Conservation (phyloP, 2,797 vertebrate species). For the Synanceia verrucosa region DNA sequence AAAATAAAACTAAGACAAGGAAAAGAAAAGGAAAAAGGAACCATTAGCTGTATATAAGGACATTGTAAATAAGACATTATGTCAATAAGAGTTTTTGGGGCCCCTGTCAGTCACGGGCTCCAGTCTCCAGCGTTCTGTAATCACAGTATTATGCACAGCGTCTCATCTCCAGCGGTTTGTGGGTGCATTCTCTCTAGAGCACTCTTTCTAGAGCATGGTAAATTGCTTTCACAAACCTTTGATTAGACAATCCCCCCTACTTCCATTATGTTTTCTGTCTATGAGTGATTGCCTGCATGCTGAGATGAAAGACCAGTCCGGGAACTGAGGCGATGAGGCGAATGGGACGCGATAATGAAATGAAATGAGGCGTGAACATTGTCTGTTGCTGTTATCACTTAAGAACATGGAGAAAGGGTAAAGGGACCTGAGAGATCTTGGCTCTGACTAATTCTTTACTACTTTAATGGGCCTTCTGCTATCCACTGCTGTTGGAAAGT, state of each 20-base stretch:
- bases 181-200: constrained; percentile 51
- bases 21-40: not conserved
- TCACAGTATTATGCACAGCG: constrained; percentile 23
- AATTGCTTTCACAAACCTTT: constrained; percentile 76
- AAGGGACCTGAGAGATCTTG: constrained; percentile 61
- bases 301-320: constrained; percentile 75
- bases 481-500: constrained; percentile 7
- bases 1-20: not conserved
- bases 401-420: constrained; percentile 70
- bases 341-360: constrained; percentile 78
- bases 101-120: not conserved
- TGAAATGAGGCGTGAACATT: constrained; percentile 79
- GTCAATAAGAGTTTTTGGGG: not conserved
- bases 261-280: constrained; percentile 74
- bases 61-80: not conserved
- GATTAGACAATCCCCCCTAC: constrained; percentile 68
- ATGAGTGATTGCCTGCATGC: constrained; percentile 75
- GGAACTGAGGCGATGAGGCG: constrained; percentile 72
- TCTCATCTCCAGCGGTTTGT: constrained; percentile 21
- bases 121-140: not conserved
- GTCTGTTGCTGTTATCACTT: constrained; percentile 78
- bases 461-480: constrained; percentile 36
- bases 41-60: too few species aligned
- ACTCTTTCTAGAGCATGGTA: constrained; percentile 60
- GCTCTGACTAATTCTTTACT: constrained; percentile 39